Base-by-base conservation (phyloP, 2,113 vertebrate species). In the Smithornis capensis region DNA sequence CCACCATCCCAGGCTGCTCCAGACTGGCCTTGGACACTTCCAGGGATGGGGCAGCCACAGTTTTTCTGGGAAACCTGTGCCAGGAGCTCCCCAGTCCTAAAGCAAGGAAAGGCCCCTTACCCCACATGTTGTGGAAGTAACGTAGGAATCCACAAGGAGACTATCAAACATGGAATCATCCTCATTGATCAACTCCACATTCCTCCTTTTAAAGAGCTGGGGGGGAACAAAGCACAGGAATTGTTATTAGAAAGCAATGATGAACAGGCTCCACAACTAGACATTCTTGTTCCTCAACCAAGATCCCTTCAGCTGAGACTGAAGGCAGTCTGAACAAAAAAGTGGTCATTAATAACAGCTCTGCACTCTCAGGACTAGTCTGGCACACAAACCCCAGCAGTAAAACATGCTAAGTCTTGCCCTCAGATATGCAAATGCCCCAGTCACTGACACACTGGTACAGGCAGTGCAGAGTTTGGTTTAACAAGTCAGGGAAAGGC, bases 161-260 rank as follows among this genome's bases (percentile, higher is more conserved):
- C 97, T 99, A 83, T 99, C 99, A 24, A 99, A 98, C 98, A 99
- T 98, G 94, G 98, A 98, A 3, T 98, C 98, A 84, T 99, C 99
- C 94, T 99, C 99, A 94, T 97, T 98, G 82, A 99, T 98, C 89
- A 99, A 6, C 70, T 99, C 99, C 95, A 99, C 99, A 31, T 99
- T 99, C 97, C 99, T 99, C 81, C 99, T 98, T 96, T 99, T 99
- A 97, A 99, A 99, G 92, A 99, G 99, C 99, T 99, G 97, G 84
- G 56, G 95, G 74, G 42, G 90, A 77, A 88, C 24, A 68, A 19
- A 73, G 21, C 15, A 19, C 74, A 47, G 19, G 35, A 47, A 24
- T 24, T 13, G 29, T 71, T 53, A 64, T 92, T 91, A 86, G 80
- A 87, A 85, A 93, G 59, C 63, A 80, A 18, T 3, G 15, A 40